Conservation (phyloP, 2,888 invertebrate genomes). For the Drosophila kokeensis region DNA sequence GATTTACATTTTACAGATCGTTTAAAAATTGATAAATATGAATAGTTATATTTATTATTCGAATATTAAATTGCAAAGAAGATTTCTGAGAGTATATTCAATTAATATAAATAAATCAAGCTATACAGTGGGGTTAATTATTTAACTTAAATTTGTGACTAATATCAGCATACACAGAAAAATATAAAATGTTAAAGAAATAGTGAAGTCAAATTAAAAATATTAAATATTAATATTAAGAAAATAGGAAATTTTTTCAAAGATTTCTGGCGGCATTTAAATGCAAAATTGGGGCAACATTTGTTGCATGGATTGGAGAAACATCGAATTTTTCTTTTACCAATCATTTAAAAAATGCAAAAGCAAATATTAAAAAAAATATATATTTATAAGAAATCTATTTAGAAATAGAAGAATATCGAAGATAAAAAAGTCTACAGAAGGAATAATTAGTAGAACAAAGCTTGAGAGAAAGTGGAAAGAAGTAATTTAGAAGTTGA, state of each 20-base stretch:
- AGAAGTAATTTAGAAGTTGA: background rate
- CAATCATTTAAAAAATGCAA: background rate
- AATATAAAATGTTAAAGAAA: background rate
- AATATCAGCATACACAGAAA: background rate
- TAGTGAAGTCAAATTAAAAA: background rate
- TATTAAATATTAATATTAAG: background rate
- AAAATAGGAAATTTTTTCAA: too few relatives aligned
- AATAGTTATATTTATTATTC: too few relatives aligned
- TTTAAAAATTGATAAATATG: background rate
- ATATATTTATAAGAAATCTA: too few relatives aligned
- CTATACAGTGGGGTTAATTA: background rate
- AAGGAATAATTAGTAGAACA: background rate
- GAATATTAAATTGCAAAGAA: background rate
- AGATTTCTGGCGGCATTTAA: too few relatives aligned
- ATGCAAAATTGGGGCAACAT: background rate
- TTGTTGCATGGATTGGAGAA: too few relatives aligned
- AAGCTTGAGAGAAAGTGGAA: background rate
- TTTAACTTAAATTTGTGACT: background rate
- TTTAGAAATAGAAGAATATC: background rate
- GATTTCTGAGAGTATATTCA: background rate
- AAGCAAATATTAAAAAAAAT: background rate
- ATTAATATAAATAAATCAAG: background rate
- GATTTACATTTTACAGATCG: background rate
- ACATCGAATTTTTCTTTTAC: too few relatives aligned
- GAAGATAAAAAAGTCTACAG: background rate